Base-by-base conservation (phyloP, 1,140 invertebrate genomes). In the Sitobion miscanthi region DNA sequence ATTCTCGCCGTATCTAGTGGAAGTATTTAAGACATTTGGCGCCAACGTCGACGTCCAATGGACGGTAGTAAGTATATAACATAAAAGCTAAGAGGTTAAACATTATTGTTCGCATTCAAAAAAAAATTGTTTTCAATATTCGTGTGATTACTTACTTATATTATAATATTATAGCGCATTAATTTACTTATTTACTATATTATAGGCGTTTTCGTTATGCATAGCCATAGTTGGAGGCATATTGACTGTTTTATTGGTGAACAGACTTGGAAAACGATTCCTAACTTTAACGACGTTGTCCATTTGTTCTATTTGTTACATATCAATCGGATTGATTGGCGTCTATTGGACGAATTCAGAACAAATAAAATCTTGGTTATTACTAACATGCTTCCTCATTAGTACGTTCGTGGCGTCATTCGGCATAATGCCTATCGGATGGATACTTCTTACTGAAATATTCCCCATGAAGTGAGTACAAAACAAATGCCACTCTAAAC, bases 381-480 rank as follows among this genome's bases (percentile, higher is more conserved):
- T 93, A 86, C 2, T 86, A 25, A n/a, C 85, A 86, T 52, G n/a
- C 2, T 93, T 30, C 9, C 82, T 93, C 23, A 86, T 30, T 9
- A 85, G 57, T 30, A 93, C 82, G 14, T 83, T 93, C 25, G 38
- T 83, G 35, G 35, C 91, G 21, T 93, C 91, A 1, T 54, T 93
- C 6, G 91, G 91, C 14, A 85, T 93, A 42, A 86, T 93, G 91
- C 94, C 94, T 42, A 94, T 95, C 25, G 94, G 94, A 42, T 95
- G 94, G 94, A 93, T 94, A 83, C 94, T 95, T 30, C 83, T 95
- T 38, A 93, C 94, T 2, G 94, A 95, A 94, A 94, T 95, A 62
- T 95, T 95, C 69, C 94, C 94, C 1, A 87, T 94, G 25, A 94
- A 94, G 94, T 94, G 52, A 86, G 93, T 94, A 54, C 6, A 86